These are phyloP conservation scores for Mesoclemmys tuberculata DNA, from an alignment of 2,113 vertebrate species.

Conservation along the genomic window DNA sequence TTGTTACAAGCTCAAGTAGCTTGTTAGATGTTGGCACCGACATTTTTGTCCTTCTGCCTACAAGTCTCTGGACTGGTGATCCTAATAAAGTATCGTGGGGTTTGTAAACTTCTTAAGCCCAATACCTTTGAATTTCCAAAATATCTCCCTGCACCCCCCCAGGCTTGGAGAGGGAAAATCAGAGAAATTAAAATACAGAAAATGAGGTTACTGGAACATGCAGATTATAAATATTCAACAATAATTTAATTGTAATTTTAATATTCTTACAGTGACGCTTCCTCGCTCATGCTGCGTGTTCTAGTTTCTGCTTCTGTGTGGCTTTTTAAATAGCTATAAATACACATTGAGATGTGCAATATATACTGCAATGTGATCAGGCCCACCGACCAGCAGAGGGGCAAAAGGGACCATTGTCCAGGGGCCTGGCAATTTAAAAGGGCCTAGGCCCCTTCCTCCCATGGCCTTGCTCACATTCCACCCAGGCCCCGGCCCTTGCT, in stretches of 20 bases:
- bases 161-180: not conserved
- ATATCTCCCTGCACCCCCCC: not conserved
- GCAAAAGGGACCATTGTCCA: too few relatives aligned
- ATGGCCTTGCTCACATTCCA: too few relatives aligned
- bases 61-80: not conserved
- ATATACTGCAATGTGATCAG: not conserved
- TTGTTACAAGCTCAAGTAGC: not conserved
- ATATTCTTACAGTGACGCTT: not conserved
- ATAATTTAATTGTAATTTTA: not conserved
- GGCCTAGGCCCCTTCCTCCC: too few relatives aligned
- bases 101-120: not conserved
- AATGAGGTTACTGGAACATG: not conserved
- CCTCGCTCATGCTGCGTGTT: not conserved
- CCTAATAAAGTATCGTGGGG: not conserved
- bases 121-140: not conserved
- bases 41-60: not conserved
- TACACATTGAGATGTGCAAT: not conserved
- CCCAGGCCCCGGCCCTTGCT: too few relatives aligned
- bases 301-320: not conserved
- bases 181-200: not conserved
- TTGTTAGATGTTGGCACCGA: not conserved
- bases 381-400: too few relatives aligned
- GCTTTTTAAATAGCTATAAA: not conserved
- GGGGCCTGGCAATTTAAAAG: too few relatives aligned
- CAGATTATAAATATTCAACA: not conserved